Percentiles rank a stretch among this genome's conserved stretches.
Evolutionary conservation across 2,113 vertebrate genomes (phyloP).

Genomic region (Dunckerocampus dactyliophorus): DNA sequence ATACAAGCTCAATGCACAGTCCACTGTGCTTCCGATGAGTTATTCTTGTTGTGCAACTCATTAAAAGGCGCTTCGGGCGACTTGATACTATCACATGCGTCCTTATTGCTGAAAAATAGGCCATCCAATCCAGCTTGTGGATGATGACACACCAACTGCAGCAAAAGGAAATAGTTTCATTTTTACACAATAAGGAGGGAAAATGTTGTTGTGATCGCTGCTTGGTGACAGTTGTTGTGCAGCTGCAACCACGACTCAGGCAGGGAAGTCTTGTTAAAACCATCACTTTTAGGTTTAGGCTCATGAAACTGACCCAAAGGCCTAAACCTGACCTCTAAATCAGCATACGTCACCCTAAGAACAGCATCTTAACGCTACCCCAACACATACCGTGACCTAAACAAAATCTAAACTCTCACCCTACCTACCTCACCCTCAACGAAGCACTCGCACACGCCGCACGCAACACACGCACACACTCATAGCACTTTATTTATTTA

Average conservation of each 20-base stretch:
- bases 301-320: too few relatives aligned
- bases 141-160: constrained; percentile 14
- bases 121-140: constrained; percentile 31
- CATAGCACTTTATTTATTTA: too few relatives aligned
- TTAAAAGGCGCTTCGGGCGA: constrained; percentile 61
- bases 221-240: constrained; percentile 26
- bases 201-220: constrained; percentile 33
- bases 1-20: constrained; percentile 34
- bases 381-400: too few relatives aligned
- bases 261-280: constrained; percentile 3
- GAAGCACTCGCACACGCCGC: too few relatives aligned
- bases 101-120: constrained; percentile 56
- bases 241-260: constrained; percentile 13
- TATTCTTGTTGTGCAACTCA: constrained; percentile 61
- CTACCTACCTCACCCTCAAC: too few relatives aligned
- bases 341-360: too few relatives aligned
- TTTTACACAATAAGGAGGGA: constrained; percentile 39
- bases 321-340: too few relatives aligned
- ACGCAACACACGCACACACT: too few relatives aligned
- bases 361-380: too few relatives aligned
- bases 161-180: constrained; percentile 27
- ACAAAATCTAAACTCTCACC: too few relatives aligned
- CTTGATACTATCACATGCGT: constrained; percentile 53
- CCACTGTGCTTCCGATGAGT: constrained; percentile 17
- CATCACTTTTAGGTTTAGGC: too few relatives aligned